A percentile compares a stretch with the other conserved stretches of the same genome.
phyloP scores from a whole-genome alignment of 2,888 invertebrate genomes.

The Cheilosia vulpina region DNA sequence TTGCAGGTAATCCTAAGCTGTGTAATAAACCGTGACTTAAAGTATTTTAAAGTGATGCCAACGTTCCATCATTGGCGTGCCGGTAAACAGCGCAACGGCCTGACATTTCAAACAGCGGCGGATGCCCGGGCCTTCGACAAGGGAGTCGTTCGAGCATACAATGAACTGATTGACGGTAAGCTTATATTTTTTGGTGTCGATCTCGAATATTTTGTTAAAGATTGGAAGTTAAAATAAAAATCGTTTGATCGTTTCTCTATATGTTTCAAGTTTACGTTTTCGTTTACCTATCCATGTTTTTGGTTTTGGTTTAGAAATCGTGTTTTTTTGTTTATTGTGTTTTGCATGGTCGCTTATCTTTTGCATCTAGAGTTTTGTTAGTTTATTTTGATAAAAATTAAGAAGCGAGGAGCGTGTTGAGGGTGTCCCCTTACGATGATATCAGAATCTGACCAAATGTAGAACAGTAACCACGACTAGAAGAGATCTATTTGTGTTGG shows the following conservation, averaged over 20 bases:
- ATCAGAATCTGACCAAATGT: too few relatives aligned
- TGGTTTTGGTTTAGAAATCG: conserved; percentile 15
- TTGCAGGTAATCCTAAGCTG: conserved; percentile 95
- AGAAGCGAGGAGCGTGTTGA: background rate
- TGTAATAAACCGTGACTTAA: conserved; percentile 97
- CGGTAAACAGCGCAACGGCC: conserved; percentile 96
- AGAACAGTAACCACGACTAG: too few relatives aligned
- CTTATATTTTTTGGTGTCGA: background rate
- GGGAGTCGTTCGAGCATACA: conserved; percentile 94
- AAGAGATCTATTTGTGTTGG: too few relatives aligned
- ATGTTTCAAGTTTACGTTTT: conserved; percentile 11
- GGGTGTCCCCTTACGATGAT: too few relatives aligned
- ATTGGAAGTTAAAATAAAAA: conserved; percentile 51
- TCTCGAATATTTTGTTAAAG: conserved; percentile 19
- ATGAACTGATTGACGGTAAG: conserved; percentile 95
- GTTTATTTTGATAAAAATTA: conserved; percentile 10
- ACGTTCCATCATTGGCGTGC: conserved; percentile 99
- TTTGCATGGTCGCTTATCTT: conserved; percentile 67
- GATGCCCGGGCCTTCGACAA: conserved; percentile 97
- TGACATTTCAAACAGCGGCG: conserved; percentile 97
- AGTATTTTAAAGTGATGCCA: conserved; percentile 98
- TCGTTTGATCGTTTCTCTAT: conserved; percentile 9
- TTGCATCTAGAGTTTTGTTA: conserved; percentile 56
- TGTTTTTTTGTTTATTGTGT: conserved; percentile 17
- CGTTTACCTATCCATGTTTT: background rate